Conservation (phyloP, 2,113 vertebrate genomes). For the Pangasianodon hypophthalmus region DNA sequence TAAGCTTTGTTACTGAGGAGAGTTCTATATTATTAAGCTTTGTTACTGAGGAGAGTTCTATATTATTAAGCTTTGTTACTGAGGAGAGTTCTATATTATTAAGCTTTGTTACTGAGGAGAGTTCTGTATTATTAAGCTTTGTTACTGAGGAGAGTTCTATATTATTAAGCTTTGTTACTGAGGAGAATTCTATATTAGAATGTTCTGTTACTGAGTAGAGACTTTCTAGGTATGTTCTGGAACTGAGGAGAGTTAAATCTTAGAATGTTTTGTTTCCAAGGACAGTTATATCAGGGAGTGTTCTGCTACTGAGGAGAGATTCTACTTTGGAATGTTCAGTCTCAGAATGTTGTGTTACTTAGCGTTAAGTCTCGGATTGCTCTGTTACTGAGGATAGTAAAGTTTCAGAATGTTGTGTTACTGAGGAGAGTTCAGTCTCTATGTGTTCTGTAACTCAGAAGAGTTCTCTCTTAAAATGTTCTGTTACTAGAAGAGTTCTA, state of each 20-base stretch:
- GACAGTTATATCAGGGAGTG: neutral
- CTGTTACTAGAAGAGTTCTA: neutral
- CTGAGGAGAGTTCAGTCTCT: neutral
- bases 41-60: too few species aligned
- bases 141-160: too few species aligned
- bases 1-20: too few species aligned
- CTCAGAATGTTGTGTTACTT: neutral
- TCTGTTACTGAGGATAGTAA: too few species aligned
- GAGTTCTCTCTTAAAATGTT: neutral
- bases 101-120: too few species aligned
- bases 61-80: too few species aligned
- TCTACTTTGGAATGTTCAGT: too few species aligned
- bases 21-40: too few species aligned
- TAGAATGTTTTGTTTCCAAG: neutral
- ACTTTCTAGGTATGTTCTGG: too few species aligned
- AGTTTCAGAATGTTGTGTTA: neutral
- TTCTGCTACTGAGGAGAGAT: neutral
- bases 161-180: neutral
- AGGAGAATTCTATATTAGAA: neutral
- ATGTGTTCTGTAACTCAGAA: neutral
- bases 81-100: too few species aligned
- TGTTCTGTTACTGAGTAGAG: too few species aligned
- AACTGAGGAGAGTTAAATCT: neutral
- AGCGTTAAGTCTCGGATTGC: neutral
- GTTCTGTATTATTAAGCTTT: neutral